These are phyloP conservation scores for Eupithecia insigniata DNA, from an alignment of 2,888 invertebrate genomes.

Conservation along the genomic window DNA sequence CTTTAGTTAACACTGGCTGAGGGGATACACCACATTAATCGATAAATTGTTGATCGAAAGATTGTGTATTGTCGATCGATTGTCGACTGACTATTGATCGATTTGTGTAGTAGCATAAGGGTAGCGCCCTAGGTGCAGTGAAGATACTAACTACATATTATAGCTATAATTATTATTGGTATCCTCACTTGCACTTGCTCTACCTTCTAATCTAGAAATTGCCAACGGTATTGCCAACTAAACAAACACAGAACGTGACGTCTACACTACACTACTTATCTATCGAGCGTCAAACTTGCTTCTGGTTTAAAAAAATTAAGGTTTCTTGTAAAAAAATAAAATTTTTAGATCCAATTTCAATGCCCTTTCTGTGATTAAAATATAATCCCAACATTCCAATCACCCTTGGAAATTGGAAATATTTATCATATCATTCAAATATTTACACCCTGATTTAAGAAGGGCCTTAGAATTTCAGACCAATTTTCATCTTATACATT, in stretches of 20 bases:
- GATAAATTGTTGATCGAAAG: constrained; percentile 1
- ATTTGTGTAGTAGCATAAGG: background rate
- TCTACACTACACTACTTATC: background rate
- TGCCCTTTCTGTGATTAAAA: background rate
- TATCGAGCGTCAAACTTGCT: background rate
- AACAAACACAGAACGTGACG: background rate
- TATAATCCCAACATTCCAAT: background rate
- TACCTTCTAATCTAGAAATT: background rate
- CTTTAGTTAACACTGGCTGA: background rate
- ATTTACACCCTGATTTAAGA: background rate
- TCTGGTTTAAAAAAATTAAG: constrained; percentile 1
- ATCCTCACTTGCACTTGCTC: background rate
- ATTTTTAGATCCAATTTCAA: background rate
- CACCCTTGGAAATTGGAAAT: background rate
- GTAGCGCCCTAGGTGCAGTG: background rate
- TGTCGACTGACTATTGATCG: background rate
- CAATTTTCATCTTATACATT: background rate
- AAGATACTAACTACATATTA: background rate
- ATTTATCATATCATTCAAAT: background rate
- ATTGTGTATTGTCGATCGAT: background rate
- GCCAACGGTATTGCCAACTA: background rate
- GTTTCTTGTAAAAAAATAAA: no score
- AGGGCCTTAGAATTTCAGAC: background rate
- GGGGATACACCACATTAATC: background rate
- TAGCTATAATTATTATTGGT: background rate